These are phyloP conservation scores for Botrylloides violaceus DNA, from an alignment of 23 tunicate species.

Conservation along the genomic window DNA sequence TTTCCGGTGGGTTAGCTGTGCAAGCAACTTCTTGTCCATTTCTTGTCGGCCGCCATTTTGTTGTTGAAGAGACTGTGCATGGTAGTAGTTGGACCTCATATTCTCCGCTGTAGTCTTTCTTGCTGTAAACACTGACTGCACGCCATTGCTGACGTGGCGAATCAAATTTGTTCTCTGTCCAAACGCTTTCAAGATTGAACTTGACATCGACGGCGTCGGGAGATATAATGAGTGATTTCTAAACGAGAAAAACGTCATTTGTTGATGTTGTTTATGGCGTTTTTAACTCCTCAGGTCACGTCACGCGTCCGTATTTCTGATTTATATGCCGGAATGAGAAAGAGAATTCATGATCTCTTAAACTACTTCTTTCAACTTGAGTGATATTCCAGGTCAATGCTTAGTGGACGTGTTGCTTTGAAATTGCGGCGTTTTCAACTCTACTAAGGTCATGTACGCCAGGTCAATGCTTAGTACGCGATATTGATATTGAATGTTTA, in stretches of 20 bases:
- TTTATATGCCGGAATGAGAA: too few species aligned
- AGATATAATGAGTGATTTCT: slow-evolving; percentile 66
- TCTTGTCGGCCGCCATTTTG: slow-evolving; percentile 44
- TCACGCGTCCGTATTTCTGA: too few species aligned
- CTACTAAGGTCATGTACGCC: too few species aligned
- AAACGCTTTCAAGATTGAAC: slow-evolving; percentile 56
- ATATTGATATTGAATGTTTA: too few species aligned
- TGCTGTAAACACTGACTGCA: slow-evolving; percentile 94
- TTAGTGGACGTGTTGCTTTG: too few species aligned
- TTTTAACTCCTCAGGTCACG: too few species aligned
- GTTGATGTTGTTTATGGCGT: too few species aligned
- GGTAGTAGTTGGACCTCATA: slow-evolving; percentile 81
- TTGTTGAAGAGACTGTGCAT: slow-evolving; percentile 86
- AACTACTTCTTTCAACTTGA: too few species aligned
- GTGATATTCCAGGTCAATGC: too few species aligned
- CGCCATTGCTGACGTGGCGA: slow-evolving; percentile 92
- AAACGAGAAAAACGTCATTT: background rate
- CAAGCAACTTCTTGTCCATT: slow-evolving; percentile 49
- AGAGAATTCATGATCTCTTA: too few species aligned
- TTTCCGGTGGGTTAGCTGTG: slow-evolving; percentile 71
- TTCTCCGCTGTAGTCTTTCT: slow-evolving; percentile 96
- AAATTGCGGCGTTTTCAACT: too few species aligned
- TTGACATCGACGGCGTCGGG: slow-evolving; percentile 85
- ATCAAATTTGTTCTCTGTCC: slow-evolving; percentile 85
- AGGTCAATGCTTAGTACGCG: too few species aligned